Evolutionary conservation across 2,888 invertebrate genomes (phyloP), one percentile per base, ranked within the genome.

Genomic region (Andrena bicolor): DNA sequence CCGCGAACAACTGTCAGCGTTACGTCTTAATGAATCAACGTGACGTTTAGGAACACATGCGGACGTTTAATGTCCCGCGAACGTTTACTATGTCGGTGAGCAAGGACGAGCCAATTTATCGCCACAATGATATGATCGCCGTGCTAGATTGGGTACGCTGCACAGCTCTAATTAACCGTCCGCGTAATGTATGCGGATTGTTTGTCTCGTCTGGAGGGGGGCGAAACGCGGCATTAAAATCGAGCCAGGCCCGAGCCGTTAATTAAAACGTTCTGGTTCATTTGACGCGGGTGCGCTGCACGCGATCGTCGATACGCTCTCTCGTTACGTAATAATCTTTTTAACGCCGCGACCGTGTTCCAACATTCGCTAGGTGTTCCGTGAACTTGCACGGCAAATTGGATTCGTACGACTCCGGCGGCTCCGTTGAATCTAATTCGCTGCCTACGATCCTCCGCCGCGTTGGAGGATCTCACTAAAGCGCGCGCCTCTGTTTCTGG

Each of bases 81-180:
- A 65, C 76, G 63, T 86, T 86, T 86, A 71, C 56, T 82, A 82
- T 56, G 56, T 82, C 51, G 58, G 76, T 41, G 77, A n/a, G 79
- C 90, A 90, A 90, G 89, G 88, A 85, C 90, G 83, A 81, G 87
- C 83, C 88, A 85, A 89, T 90, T 86, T 84, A 81, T 85, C 71
- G 80, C 84, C 65, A 85, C 88, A 90, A 90, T 85, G 83, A 78
- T 81, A 83, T 86, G 86, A 90, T 90, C 83, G 64, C 61, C 73
- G 78, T 68, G 73, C 66, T 83, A 82, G 83, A 83, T 87, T 81
- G 81, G 66, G 71, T 80, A 68, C 56, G 81, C 70, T 51, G 69
- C 56, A 61, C 78, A 75, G 80, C 77, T 85, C 84, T 91, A 91
- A 92, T 92, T 92, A 90, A 79, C 76, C 78, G 56, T 32, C 10